Evolutionary conservation across 1,140 invertebrate genomes (phyloP), one percentile per base, ranked within the genome.

Genomic region (Polyergus mexicanus): DNA sequence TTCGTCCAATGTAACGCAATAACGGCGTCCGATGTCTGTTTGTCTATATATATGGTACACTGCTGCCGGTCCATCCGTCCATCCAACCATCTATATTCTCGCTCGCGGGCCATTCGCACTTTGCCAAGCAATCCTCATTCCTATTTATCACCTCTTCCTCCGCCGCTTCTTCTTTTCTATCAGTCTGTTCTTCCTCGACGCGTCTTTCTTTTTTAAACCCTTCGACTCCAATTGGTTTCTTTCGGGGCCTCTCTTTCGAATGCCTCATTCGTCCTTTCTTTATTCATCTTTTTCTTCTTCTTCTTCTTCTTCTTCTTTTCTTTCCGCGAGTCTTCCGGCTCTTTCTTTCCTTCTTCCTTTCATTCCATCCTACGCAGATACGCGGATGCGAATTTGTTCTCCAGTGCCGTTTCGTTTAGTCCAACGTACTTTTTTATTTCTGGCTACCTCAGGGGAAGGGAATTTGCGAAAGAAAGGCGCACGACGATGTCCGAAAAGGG

Each of bases 91-190:
- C 89, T 87, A 80, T 86, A 89, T 84, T 84, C 90, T 54, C 86
- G 84, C 87, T 87, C 84, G 86, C 85, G 89, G 88, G 63, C 88
- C 91, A 92, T 93, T 94, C 93, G 92, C 91, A 93, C 92, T 94
- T 92, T 94, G 90, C 90, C 90, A 89, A 91, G 92, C 93, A 93
- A 94, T 94, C 90, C 91, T 94, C 91, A 92, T 92, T 93, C 91
- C 89, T 91, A 94, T 94, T 94, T 94, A 94, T 94, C 93, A 94
- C 94, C 90, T 93, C 90, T 91, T 89, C 85, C 85, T 80, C 22
- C 72, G 76, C 83, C 74, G 47, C 88, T 91, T 76, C 86, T 90
- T 84, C 89, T 92, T 91, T 89, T 87, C 91, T 89, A 88, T 89
- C 85, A 88, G 83, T 60, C 32, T 69, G 69, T 86, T 85, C 86